Base-by-base conservation (phyloP, 2,113 vertebrate genomes). In the Andinoacara biseriatus region DNA sequence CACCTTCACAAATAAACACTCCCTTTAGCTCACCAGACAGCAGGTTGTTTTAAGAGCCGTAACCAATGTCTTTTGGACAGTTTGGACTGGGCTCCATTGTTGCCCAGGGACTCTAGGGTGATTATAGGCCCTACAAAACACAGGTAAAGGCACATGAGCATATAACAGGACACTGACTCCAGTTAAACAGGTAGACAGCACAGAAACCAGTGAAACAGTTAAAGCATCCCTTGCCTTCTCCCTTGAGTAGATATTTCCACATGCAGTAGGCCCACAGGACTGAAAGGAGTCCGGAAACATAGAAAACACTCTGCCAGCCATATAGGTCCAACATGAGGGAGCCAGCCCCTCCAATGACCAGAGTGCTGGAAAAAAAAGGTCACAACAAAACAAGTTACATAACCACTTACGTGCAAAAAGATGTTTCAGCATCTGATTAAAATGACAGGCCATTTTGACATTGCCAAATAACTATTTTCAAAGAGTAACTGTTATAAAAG, bases 261-360 rank as follows among this genome's bases (percentile, higher is more conserved):
- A 98, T 96, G 74, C 96, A 98, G 87, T 97, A 97, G 29, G 96
- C 97, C 98, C 98, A 99, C 31, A 97, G 92, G 80, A 99, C 86
- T 1, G 97, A 97, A 59, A 98, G 96, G 18, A 97, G 89, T 0
- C 98, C 98, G 0, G 97, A 96, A 86, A 97, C 94, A 57, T 98
- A 99, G 94, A 99, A 99, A 78, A 99, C 97, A 0, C 96, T 97
- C 81, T 98, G 96, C 98, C 98, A 99, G 86, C 97, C 96, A 0
- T 96, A 97, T 89, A 96, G 89, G 7, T 99, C 98, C 90, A 99
- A 92, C 90, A 99, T 97, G 65, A 99, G 93, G 18, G 98, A 99
- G 35, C 98, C 97, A 3, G 95, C 93, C 0, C 95, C 97, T 1
- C 98, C 98, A 0, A 97, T 97, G 94, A 99, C 91, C 91, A 99